A percentile compares a stretch with the other conserved stretches of the same genome.
Conservation (phyloP, 2,888 invertebrate species). For the Agrotis exclamationis region DNA sequence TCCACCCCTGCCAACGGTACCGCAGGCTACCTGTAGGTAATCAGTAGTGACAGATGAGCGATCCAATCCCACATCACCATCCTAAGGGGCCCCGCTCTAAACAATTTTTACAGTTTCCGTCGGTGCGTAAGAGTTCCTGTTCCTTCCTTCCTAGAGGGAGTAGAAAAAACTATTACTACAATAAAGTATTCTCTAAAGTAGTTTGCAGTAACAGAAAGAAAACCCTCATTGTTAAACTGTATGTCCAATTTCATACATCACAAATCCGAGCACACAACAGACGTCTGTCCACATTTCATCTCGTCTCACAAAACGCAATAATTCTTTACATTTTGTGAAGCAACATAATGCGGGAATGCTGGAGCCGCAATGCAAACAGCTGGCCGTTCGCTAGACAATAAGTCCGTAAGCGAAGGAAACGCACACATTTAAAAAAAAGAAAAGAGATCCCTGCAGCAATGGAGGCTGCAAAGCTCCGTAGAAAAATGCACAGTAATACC, state of each 20-base stretch:
- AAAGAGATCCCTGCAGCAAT: conserved; percentile 23
- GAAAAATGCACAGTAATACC: conserved; percentile 58
- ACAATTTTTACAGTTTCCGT: not conserved
- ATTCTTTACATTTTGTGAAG: conserved; percentile 52
- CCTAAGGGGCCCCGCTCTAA: not conserved
- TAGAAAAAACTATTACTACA: no score
- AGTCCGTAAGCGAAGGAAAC: conserved; percentile 68
- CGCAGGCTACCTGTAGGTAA: no score
- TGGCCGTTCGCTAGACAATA: conserved; percentile 77
- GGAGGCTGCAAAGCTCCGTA: conserved; percentile 31
- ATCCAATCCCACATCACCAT: no score
- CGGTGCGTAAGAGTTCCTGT: no score
- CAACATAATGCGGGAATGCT: conserved; percentile 71
- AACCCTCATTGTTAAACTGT: conserved; percentile 13
- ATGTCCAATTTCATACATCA: conserved; percentile 9
- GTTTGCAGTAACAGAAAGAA: not conserved
- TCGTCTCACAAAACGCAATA: conserved; percentile 32
- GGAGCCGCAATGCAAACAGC: conserved; percentile 77
- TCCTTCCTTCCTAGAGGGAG: not conserved
- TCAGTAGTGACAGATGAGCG: no score
- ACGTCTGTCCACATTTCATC: conserved; percentile 26
- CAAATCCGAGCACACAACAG: conserved; percentile 8
- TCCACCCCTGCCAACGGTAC: no score
- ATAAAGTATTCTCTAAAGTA: not conserved
- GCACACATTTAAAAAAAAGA: conserved; percentile 66